phyloP scores from a whole-genome alignment of 2,113 vertebrate genomes.

The Dermatemys mawii region DNA sequence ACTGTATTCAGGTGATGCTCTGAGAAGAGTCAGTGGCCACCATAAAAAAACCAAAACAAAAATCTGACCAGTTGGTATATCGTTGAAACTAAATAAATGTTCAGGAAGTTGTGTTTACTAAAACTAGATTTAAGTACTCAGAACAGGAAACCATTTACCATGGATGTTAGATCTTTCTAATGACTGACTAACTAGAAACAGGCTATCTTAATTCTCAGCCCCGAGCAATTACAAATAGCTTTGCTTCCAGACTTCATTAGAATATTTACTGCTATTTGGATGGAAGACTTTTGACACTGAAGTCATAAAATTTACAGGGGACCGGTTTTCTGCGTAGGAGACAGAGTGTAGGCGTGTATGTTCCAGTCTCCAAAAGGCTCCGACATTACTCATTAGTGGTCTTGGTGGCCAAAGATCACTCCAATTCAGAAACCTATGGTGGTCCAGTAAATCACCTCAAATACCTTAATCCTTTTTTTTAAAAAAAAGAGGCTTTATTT shows the following conservation, averaged over 20 bases:
- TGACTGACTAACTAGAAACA: slow-evolving; percentile 99
- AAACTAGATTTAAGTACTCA: slow-evolving; percentile 95
- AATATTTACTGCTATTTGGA: slow-evolving; percentile 95
- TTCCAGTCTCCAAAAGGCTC: slow-evolving; percentile 69
- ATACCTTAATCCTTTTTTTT: neutral
- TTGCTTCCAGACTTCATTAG: slow-evolving; percentile 92
- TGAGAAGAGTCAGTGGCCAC: neutral
- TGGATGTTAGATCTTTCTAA: slow-evolving; percentile 98
- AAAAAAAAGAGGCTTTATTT: neutral
- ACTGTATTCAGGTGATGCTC: neutral
- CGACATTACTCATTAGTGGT: slow-evolving; percentile 69
- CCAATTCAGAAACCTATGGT: slow-evolving; percentile 60
- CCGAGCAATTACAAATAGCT: slow-evolving; percentile 89
- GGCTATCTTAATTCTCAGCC: slow-evolving; percentile 92
- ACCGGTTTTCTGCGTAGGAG: slow-evolving; percentile 78
- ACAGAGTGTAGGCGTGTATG: slow-evolving; percentile 79
- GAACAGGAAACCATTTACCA: slow-evolving; percentile 97
- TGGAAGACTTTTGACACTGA: slow-evolving; percentile 93
- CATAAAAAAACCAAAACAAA: slow-evolving; percentile 6
- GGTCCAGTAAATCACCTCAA: slow-evolving; percentile 45
- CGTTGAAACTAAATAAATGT: slow-evolving; percentile 82
- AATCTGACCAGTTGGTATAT: slow-evolving; percentile 48
- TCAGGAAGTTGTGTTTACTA: slow-evolving; percentile 97
- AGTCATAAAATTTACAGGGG: slow-evolving; percentile 93
- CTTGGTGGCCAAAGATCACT: slow-evolving; percentile 57